A percentile compares a stretch with the other conserved stretches of the same genome.
These are phyloP conservation scores for Parnassius glacialis DNA, from an alignment of 2,888 invertebrate genomes.

Conservation along the genomic window DNA sequence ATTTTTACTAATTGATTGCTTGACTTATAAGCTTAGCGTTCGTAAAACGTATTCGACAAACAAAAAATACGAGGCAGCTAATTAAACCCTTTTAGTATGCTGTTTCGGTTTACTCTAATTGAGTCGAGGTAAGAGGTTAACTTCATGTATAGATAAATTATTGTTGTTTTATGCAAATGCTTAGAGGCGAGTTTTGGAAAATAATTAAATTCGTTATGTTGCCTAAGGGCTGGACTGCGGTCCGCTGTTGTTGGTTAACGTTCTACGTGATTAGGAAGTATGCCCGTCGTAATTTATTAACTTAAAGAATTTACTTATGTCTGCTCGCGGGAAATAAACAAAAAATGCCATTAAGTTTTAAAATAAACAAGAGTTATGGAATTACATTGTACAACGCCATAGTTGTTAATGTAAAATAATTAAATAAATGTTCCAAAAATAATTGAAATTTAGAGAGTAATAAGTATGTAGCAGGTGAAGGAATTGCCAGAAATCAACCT, in stretches of 20 bases:
- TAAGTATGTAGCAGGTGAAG: too few relatives aligned
- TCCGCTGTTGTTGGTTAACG: constrained; percentile 58
- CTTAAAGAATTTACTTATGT: constrained; percentile 40
- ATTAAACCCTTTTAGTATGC: constrained; percentile 77
- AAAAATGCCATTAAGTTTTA: constrained; percentile 8
- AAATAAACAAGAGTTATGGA: constrained; percentile 17
- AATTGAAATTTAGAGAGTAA: too few relatives aligned
- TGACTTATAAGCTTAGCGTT: constrained; percentile 60
- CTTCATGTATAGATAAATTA: constrained; percentile 73
- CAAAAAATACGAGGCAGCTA: constrained; percentile 38
- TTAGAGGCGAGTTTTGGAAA: constrained; percentile 54
- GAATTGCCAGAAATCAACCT: too few relatives aligned
- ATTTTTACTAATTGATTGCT: constrained; percentile 64
- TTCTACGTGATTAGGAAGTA: constrained; percentile 70
- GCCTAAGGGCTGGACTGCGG: constrained; percentile 55
- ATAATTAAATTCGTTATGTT: constrained; percentile 73
- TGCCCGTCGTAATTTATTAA: constrained; percentile 39
- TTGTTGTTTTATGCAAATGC: constrained; percentile 77
- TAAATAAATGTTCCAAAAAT: constrained; percentile 12
- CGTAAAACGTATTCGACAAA: constrained; percentile 43
- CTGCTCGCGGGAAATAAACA: constrained; percentile 1
- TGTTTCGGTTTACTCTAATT: constrained; percentile 67
- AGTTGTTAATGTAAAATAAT: not conserved
- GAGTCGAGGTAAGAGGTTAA: constrained; percentile 73
- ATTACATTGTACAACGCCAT: not conserved